Evolutionary conservation across 2,113 vertebrate species (phyloP).

Genomic region (Fukomys damarensis): DNA sequence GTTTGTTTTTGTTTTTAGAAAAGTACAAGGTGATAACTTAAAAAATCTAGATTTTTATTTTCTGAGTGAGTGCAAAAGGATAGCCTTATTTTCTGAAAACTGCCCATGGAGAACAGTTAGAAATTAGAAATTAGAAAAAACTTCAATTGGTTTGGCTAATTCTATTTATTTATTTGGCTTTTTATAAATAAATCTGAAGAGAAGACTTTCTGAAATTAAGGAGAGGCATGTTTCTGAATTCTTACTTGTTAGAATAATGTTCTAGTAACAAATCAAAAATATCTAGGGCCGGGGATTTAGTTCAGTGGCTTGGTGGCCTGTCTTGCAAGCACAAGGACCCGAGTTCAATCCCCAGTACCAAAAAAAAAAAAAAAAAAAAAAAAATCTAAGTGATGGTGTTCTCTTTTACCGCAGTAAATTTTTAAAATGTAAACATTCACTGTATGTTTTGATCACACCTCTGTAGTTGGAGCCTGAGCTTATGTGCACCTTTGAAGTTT

Average conservation of each 20-base stretch:
- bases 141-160: background rate
- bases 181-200: background rate
- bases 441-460: background rate
- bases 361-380: too few relatives aligned
- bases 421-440: background rate
- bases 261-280: background rate
- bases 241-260: background rate
- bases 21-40: slow-evolving; percentile 51
- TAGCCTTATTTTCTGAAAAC: slow-evolving; percentile 1
- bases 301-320: too few relatives aligned
- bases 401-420: background rate
- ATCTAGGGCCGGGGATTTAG: too few relatives aligned
- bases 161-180: slow-evolving; percentile 50
- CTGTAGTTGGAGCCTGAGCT: background rate
- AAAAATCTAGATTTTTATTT: background rate
- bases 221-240: background rate
- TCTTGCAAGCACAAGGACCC: too few relatives aligned
- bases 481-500: background rate
- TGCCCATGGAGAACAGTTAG: fast-evolving
- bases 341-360: too few relatives aligned
- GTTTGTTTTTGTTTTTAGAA: slow-evolving; percentile 11
- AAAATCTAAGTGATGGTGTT: too few relatives aligned
- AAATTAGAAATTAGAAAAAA: background rate
- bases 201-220: background rate
- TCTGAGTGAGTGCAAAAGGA: background rate